A percentile compares a stretch with the other conserved stretches of the same genome.
phyloP scores from a whole-genome alignment of 1,140 invertebrate species.

The Nylanderia fulva region DNA sequence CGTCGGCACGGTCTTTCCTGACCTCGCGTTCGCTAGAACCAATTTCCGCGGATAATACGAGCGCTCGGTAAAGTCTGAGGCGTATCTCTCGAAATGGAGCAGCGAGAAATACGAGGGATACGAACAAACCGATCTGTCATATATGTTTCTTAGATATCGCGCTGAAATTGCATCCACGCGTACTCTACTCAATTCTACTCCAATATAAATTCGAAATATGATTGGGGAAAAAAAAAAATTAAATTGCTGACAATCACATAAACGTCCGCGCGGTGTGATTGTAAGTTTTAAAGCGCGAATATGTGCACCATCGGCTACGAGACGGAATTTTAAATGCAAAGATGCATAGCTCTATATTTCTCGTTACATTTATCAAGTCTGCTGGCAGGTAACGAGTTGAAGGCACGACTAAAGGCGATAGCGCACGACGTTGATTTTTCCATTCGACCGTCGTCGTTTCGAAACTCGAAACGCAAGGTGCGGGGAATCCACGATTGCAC shows the following conservation, averaged over 20 bases:
- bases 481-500: conserved; percentile 18
- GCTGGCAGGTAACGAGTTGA: conserved; percentile 29
- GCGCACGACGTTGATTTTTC: conserved; percentile 57
- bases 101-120: conserved; percentile 1
- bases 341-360: conserved; percentile 17
- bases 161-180: neutral
- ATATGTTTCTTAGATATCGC: neutral
- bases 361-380: conserved; percentile 50
- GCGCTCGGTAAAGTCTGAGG: conserved; percentile 31
- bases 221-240: neutral
- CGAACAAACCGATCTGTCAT: neutral
- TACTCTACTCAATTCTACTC: too few relatives aligned
- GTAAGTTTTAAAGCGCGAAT: neutral
- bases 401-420: conserved; percentile 28
- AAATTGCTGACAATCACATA: neutral
- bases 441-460: conserved; percentile 48
- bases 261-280: neutral
- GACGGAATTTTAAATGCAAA: conserved; percentile 26
- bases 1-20: conserved; percentile 71
- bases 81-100: conserved; percentile 63
- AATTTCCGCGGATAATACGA: conserved; percentile 78
- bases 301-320: neutral
- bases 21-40: conserved; percentile 79
- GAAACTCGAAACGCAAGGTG: conserved; percentile 51
- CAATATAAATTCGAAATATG: too few relatives aligned